phyloP scores from a whole-genome alignment of 2,797 vertebrate genomes.

The Alosa sapidissima region DNA sequence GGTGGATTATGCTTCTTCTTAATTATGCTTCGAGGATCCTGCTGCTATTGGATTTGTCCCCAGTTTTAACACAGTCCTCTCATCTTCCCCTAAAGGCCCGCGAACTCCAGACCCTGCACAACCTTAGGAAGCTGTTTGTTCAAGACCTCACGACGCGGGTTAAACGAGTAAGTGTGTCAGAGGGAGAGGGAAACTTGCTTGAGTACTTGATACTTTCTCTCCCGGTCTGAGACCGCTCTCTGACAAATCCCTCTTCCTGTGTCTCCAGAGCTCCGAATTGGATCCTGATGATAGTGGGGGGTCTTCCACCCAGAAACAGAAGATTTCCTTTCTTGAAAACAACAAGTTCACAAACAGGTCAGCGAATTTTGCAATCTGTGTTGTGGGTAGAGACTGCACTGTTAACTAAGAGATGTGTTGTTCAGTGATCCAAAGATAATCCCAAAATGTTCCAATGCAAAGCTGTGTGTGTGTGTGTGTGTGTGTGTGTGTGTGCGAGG shows the following conservation, averaged over 20 bases:
- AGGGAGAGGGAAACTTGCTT: not conserved
- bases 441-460: not conserved
- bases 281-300: slow-evolving; percentile 88
- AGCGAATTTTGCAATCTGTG: not conserved
- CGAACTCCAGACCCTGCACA: slow-evolving; percentile 94
- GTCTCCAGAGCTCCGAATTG: slow-evolving; percentile 82
- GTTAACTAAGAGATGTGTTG: too few species aligned
- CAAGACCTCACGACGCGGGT: slow-evolving; percentile 94
- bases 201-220: not conserved
- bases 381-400: too few species aligned
- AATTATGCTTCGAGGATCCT: not conserved
- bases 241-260: not conserved
- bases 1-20: not conserved
- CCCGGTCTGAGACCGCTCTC: not conserved
- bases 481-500: not conserved
- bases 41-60: not conserved
- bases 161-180: slow-evolving; percentile 81
- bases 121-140: slow-evolving; percentile 95
- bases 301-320: slow-evolving; percentile 92
- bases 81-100: slow-evolving; percentile 73
- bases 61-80: not conserved
- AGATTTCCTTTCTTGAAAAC: slow-evolving; percentile 98
- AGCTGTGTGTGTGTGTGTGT: too few species aligned
- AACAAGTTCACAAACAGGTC: slow-evolving; percentile 98
- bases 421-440: too few species aligned